A percentile compares a stretch with the other conserved stretches of the same genome.
phyloP scores from a whole-genome alignment of 2,797 vertebrate species.

The Petrocephalus sullivani region DNA sequence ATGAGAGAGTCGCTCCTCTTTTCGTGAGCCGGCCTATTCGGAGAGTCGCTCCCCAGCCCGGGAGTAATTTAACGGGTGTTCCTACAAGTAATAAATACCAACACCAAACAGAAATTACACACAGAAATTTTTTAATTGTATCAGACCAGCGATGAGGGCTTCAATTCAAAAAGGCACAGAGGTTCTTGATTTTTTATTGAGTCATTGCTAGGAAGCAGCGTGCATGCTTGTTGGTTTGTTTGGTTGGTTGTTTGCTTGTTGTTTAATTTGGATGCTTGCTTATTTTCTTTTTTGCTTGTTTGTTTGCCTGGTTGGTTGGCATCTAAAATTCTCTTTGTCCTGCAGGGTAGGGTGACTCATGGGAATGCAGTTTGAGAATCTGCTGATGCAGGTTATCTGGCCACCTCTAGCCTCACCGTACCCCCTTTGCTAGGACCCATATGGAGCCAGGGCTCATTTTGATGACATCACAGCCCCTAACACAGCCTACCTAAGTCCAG shows the following conservation, averaged over 20 bases:
- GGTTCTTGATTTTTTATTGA: background rate
- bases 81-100: background rate
- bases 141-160: background rate
- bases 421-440: background rate
- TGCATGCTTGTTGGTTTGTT: background rate
- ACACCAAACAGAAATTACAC: conserved; percentile 9
- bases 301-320: background rate
- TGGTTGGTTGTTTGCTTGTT: background rate
- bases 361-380: background rate
- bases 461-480: background rate
- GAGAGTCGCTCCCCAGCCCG: background rate
- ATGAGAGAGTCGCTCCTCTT: background rate
- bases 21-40: background rate
- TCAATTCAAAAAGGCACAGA: background rate
- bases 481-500: background rate
- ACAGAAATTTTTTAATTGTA: background rate
- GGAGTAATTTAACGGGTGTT: background rate
- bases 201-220: conserved; percentile 3
- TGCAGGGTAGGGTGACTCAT: background rate
- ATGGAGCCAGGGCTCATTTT: background rate
- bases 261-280: background rate
- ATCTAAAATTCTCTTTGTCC: background rate
- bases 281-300: background rate
- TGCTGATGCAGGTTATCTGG: background rate
- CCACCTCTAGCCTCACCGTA: background rate